A percentile compares a stretch with the other conserved stretches of the same genome.
Conservation (phyloP, 2,797 vertebrate species). For the Labroides dimidiatus region DNA sequence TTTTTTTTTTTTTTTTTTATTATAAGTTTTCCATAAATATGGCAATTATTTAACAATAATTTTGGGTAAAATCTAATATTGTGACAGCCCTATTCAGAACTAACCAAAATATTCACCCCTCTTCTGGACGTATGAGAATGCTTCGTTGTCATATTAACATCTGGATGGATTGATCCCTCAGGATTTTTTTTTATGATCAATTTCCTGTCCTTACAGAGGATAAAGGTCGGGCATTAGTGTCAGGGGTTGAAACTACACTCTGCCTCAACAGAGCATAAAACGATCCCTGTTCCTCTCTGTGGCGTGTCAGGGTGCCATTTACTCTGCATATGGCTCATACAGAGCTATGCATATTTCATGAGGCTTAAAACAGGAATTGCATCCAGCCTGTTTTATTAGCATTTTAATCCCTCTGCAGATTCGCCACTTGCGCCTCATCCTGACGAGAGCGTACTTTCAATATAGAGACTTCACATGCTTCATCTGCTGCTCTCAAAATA, state of each 20-base stretch:
- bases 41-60: no score
- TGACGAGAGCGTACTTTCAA: slow-evolving; percentile 45
- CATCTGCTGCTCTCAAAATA: slow-evolving; percentile 58
- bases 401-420: slow-evolving; percentile 82
- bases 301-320: slow-evolving; percentile 52
- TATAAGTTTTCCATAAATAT: no score
- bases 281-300: slow-evolving; percentile 55
- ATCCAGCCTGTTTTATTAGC: slow-evolving; percentile 81
- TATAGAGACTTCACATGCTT: slow-evolving; percentile 61
- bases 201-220: slow-evolving; percentile 25
- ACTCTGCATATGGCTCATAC: slow-evolving; percentile 65
- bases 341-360: slow-evolving; percentile 80
- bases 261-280: slow-evolving; percentile 68
- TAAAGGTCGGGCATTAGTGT: slow-evolving; percentile 38
- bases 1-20: no score
- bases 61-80: no score
- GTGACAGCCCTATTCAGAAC: no score
- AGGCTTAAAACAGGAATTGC: slow-evolving; percentile 79
- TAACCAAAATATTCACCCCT: not conserved
- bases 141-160: slow-evolving; percentile 1
- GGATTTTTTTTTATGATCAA: slow-evolving; percentile 22
- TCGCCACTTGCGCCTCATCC: slow-evolving; percentile 48
- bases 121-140: not conserved
- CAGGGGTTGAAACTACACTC: slow-evolving; percentile 51
- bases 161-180: slow-evolving; percentile 7